Percentiles rank a stretch among this genome's conserved stretches.
phyloP scores from a whole-genome alignment of 2,888 invertebrate species.

The Polylopha cassiicola region DNA sequence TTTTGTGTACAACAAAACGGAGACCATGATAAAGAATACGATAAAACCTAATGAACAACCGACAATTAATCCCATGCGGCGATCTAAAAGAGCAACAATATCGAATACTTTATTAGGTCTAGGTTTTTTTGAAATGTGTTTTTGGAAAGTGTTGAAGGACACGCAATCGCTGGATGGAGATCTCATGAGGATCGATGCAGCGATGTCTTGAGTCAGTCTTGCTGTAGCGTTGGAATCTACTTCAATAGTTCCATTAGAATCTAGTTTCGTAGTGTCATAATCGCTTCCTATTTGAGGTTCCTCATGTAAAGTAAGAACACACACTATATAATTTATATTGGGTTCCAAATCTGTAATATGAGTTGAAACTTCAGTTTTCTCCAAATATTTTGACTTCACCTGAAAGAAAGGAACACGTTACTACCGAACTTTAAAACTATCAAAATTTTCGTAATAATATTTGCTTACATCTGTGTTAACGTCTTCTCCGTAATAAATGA shows the following conservation, averaged over 20 bases:
- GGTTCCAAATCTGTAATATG: conserved; percentile 51
- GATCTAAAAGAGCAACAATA: conserved; percentile 53
- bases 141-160: conserved; percentile 62
- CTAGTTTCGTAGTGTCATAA: conserved; percentile 38
- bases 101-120: conserved; percentile 51
- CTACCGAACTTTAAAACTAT: conserved; percentile 26
- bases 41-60: conserved; percentile 66
- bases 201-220: conserved; percentile 54
- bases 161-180: conserved; percentile 68
- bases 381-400: conserved; percentile 61
- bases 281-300: conserved; percentile 42
- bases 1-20: conserved; percentile 65
- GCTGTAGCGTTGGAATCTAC: conserved; percentile 44
- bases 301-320: conserved; percentile 57
- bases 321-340: conserved; percentile 60
- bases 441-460: conserved; percentile 5
- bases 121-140: conserved; percentile 42
- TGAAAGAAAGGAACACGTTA: no score
- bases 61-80: conserved; percentile 67
- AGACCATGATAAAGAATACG: conserved; percentile 69
- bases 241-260: conserved; percentile 42
- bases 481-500: conserved; percentile 83
- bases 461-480: conserved; percentile 47
- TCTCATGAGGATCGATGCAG: conserved; percentile 54
- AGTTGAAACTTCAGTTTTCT: conserved; percentile 56